Percentiles rank a stretch among this genome's conserved stretches.
phyloP scores from a whole-genome alignment of 2,797 vertebrate species.

The Crocodylus rhombifer region DNA sequence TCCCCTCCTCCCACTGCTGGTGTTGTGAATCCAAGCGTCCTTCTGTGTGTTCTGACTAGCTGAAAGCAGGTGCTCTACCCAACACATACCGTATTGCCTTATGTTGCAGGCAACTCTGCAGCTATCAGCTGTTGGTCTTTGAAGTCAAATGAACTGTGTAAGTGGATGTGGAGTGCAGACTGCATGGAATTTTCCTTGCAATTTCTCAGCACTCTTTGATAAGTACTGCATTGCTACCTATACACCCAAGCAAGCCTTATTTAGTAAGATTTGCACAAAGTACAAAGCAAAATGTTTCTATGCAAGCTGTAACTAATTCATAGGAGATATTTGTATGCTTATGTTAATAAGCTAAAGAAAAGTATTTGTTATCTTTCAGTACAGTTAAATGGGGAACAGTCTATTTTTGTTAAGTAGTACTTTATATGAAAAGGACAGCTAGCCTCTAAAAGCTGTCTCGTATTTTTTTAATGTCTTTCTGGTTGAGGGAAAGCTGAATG shows the following conservation, averaged over 20 bases:
- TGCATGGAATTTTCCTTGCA: constrained; percentile 56
- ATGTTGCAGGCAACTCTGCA: constrained; percentile 33
- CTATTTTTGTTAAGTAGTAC: constrained; percentile 35
- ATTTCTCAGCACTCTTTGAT: constrained; percentile 55
- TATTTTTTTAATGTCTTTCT: neutral
- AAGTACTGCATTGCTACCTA: constrained; percentile 43
- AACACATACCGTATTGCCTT: constrained; percentile 73
- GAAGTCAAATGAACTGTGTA: constrained; percentile 47
- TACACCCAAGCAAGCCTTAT: constrained; percentile 73
- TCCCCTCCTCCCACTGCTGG: neutral
- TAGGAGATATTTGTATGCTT: constrained; percentile 51
- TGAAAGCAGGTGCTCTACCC: constrained; percentile 62
- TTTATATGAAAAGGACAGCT: constrained; percentile 49
- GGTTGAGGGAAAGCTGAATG: constrained; percentile 40
- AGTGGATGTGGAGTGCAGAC: constrained; percentile 62
- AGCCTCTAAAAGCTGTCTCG: constrained; percentile 35
- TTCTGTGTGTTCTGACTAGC: constrained; percentile 23
- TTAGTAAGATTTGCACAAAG: constrained; percentile 79
- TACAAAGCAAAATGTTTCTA: constrained; percentile 66
- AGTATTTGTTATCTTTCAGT: constrained; percentile 26
- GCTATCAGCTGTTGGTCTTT: constrained; percentile 61
- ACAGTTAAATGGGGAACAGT: constrained; percentile 51
- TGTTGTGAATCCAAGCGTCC: constrained; percentile 52
- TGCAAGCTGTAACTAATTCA: constrained; percentile 68
- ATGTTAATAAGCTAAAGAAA: constrained; percentile 66